Base-by-base conservation (phyloP, 2,797 vertebrate species). In the Phyllotis vaccarum region DNA sequence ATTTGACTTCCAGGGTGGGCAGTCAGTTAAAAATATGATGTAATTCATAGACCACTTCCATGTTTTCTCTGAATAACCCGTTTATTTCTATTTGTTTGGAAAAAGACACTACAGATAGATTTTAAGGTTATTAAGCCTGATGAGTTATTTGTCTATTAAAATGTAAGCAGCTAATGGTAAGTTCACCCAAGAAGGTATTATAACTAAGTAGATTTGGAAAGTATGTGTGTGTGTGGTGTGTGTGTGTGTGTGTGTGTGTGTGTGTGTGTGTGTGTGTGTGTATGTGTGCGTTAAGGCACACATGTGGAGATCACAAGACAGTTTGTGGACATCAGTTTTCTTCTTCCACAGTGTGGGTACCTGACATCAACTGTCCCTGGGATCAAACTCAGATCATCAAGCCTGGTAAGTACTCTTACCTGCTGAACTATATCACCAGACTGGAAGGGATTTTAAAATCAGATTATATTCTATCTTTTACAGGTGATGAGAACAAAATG, bases 111-210 rank as follows among this genome's bases (percentile, higher is more conserved):
- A 56, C 79, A 82, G 54, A 85, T 90, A 90, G 70, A 85, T 89
- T 95, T 96, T 88, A 96, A 94, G 68, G 46, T 21, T 54, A 79
- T 29, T 3, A 58, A 54, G 58, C 24, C 7, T 93, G 31, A 78
- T 74, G 13, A 21, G 7, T 46, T 83, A 8, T 16, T 70, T 24
- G 79, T 94, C 52, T 76, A 64, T 76, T 95, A 95, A 96, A 75
- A 94, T 76, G 58, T 62, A 95, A 89, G 81, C 54, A 49, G 52
- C 31, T 58, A 56, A 49, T 40, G n/a, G 40, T 5, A 89, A 17
- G 43, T 49, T 52, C 37, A 17, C 10, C 54, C 72, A 40, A 86
- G 68, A 91, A 87, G 83, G 52, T 19, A 54, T 54, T 86, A 89
- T 52, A 83, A 79, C 19, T 78, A 86, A 58, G n/a, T 19, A 17